Evolutionary conservation across 2,888 invertebrate species (phyloP), one percentile per base, ranked within the genome.

Genomic region (Adela reaumurella): DNA sequence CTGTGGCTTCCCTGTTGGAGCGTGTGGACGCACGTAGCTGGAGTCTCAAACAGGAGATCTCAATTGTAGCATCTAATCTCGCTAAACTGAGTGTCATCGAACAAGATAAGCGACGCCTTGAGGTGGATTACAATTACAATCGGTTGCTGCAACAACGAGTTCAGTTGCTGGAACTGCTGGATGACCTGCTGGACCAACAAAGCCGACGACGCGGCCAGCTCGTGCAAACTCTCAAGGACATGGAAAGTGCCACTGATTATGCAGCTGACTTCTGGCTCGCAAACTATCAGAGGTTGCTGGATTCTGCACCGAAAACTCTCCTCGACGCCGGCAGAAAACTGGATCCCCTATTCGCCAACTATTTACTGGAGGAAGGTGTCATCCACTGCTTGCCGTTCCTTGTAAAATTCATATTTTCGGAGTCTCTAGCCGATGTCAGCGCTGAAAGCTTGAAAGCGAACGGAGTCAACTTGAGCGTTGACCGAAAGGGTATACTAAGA

Each of bases 251-350:
- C 55, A 76, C 70, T 51, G 70, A 73, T 55, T 70, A 64, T 46
- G 67, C 74, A 2, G 70, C 81, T 56, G 85, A 86, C 60, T 90
- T 88, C 64, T 90, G 90, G 90, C 68, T 90, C 54, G 80, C 83
- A 60, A 93, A 93, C 66, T 94, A 92, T 66, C 94, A 94, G 66
- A 83, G 86, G 55, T 69, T 94, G 43, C 78, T 94, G 62, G 90
- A 93, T 62, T 83, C 84, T 20, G 83, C 88, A 56, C 92, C 93
- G 19, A 82, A 81, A 58, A 82, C 83, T 46, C 70, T 89, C 53
- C 67, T 85, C 24, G 81, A 84, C 59, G 76, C 84, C 48, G 81
- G 83, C 52, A 82, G 79, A 53, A 74, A 79, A 56, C 71, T 90
- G 44, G 87, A 90, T 62, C 88, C 88, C 17, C 61, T 71, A 47